These are phyloP conservation scores for Drosophila nigrodunni DNA, from an alignment of 1,140 invertebrate species.

Conservation along the genomic window DNA sequence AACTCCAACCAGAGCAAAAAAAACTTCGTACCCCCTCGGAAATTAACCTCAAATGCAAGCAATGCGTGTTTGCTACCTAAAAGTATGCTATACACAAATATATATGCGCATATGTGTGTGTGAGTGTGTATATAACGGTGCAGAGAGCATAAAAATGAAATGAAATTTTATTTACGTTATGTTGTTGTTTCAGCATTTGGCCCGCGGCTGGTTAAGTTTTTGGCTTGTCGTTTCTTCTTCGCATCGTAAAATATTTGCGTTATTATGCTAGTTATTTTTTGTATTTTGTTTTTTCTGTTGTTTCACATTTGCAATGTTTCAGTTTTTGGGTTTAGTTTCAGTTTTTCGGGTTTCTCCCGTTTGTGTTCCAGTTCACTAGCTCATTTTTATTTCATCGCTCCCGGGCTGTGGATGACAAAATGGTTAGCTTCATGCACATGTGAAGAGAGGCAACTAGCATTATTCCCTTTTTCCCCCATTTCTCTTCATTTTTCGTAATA, in stretches of 20 bases:
- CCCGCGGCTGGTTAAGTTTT: conserved; percentile 78
- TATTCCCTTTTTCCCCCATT: not conserved
- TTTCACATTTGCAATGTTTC: conserved; percentile 20
- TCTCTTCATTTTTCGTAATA: conserved; percentile 57
- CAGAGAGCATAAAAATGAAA: conserved; percentile 59
- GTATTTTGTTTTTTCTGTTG: conserved; percentile 10
- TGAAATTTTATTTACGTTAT: conserved; percentile 79
- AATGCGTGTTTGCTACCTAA: conserved; percentile 64
- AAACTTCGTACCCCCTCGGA: conserved; percentile 48
- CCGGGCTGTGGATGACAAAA: conserved; percentile 66
- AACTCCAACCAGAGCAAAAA: conserved; percentile 16
- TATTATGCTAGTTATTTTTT: conserved; percentile 82
- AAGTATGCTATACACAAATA: conserved; percentile 25
- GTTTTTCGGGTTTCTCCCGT: not conserved
- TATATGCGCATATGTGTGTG: not conserved
- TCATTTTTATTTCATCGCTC: conserved; percentile 76
- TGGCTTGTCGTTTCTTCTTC: conserved; percentile 61
- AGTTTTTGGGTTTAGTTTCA: conserved; percentile 13
- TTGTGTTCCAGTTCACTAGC: conserved; percentile 52
- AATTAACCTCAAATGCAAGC: conserved; percentile 80
- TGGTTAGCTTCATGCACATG: conserved; percentile 58
- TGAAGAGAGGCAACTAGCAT: conserved; percentile 8
- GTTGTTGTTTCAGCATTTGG: conserved; percentile 59
- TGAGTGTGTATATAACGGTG: conserved; percentile 6
- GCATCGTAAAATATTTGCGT: conserved; percentile 82